A percentile compares a stretch with the other conserved stretches of the same genome.
Evolutionary conservation across 2,113 vertebrate genomes (phyloP).

Genomic region (Oceanites oceanicus): DNA sequence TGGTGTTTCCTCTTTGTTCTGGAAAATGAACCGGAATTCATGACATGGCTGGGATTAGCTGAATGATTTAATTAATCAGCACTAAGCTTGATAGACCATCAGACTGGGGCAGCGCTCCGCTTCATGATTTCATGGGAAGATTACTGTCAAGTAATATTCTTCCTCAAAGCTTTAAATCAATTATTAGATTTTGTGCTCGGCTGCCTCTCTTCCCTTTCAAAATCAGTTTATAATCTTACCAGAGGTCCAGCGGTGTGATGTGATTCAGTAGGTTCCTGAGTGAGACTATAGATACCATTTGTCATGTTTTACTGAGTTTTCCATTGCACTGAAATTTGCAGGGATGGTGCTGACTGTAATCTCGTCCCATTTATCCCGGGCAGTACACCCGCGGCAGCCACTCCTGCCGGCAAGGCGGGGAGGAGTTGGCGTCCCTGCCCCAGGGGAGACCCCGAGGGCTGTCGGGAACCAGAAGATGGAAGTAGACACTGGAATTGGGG

Average conservation of each 20-base stretch:
- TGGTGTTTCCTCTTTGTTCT: background rate
- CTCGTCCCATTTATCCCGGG: background rate
- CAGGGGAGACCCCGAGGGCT: background rate
- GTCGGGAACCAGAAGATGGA: background rate
- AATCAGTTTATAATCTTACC: background rate
- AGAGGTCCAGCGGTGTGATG: background rate
- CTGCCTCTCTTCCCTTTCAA: background rate
- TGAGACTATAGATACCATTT: background rate
- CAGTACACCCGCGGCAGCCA: rapidly evolving
- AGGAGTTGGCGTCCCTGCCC: background rate
- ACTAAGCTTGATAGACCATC: background rate
- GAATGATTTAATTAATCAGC: background rate
- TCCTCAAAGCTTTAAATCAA: background rate
- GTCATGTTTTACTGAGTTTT: background rate
- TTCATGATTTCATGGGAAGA: background rate
- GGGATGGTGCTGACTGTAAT: background rate
- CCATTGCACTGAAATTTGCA: background rate
- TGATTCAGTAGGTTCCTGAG: background rate
- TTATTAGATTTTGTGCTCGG: background rate
- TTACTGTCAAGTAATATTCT: background rate
- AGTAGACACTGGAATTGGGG: background rate
- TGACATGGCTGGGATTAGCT: background rate
- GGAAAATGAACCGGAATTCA: background rate
- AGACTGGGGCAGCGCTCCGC: background rate
- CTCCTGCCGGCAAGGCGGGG: background rate